Base-by-base conservation (phyloP, 2,113 vertebrate species). In the Falco punctatus region DNA sequence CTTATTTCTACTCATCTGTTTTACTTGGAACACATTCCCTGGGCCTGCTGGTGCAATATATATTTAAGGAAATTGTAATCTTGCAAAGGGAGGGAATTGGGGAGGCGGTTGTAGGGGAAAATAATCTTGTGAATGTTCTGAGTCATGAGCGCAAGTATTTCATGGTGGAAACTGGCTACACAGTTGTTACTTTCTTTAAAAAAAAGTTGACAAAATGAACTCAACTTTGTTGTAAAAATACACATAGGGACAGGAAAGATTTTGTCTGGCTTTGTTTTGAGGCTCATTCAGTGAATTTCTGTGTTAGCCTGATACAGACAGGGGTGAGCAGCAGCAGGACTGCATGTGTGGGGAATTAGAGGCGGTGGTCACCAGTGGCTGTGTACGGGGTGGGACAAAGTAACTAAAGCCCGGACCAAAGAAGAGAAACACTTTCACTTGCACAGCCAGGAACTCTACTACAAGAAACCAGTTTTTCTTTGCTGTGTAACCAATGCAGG, bases 1-100 rank as follows among this genome's bases (percentile, higher is more conserved):
- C 40, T 69, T 66, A 86, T 65, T 96, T 90, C 70, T 89, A 87
- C 82, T 95, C 64, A 90, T 86, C 81, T 86, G 48, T 86, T 94
- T 86, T 92, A 82, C 77, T 86, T 89, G 86, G 70, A 94, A 79
- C 49, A 65, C 40, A 70, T 96, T 89, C 77, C 32, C 67, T 42
- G 18, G 35, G 59, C 65, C 81, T 94, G 91, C 33, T 94, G 33
- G 27, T 89, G 58, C 57, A 91, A 81, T 84, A 93, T 74, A 83
- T 84, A 44, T 64, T 81, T 75, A 81, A 96, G 73, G 69, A 96
- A 95, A 89, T 71, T 59, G 77, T 89, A 86, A 62, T 82, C 40
- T 79, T 87, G 52, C n/a, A 40, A 73, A 91, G 48, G 42, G 52
- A 65, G 33, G 33, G 26, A 24, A 79, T 35, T 67, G 54, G 46